Evolutionary conservation across 2,888 invertebrate species (phyloP).

Genomic region (Acanthacorydalis orientalis): DNA sequence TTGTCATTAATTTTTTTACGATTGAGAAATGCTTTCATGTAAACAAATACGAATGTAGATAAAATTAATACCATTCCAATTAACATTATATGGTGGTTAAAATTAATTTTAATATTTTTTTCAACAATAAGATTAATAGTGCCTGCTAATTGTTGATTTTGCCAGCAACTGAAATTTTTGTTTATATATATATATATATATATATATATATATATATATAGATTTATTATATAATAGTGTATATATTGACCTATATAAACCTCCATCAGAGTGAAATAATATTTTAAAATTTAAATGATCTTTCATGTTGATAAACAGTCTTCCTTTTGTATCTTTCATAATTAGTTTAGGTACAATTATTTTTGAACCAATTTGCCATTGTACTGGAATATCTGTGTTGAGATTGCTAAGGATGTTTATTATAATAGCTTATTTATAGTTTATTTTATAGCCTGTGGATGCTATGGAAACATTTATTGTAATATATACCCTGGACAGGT

Average conservation of each 20-base stretch:
- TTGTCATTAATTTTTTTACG: conserved; percentile 20
- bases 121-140: conserved; percentile 39
- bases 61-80: conserved; percentile 25
- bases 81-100: conserved; percentile 30
- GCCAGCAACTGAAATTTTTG: conserved; percentile 43
- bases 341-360: conserved; percentile 30
- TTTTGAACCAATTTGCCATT: conserved; percentile 37
- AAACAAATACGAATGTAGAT: conserved; percentile 24
- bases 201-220: not conserved
- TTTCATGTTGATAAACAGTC: conserved; percentile 36
- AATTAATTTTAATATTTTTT: conserved; percentile 25
- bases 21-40: conserved; percentile 25
- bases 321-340: conserved; percentile 29
- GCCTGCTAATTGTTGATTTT: conserved; percentile 36
- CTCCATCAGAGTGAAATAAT: conserved; percentile 33
- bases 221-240: conserved; percentile 1
- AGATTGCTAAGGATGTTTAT: conserved; percentile 26
- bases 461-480: not conserved
- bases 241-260: conserved; percentile 36
- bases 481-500: conserved; percentile 31
- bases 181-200: not conserved
- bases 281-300: conserved; percentile 38
- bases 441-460: no score
- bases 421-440: no score
- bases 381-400: conserved; percentile 32